A percentile compares a stretch with the other conserved stretches of the same genome.
Evolutionary conservation across 2,113 vertebrate genomes (phyloP).

Genomic region (Chlorocebus sabaeus): DNA sequence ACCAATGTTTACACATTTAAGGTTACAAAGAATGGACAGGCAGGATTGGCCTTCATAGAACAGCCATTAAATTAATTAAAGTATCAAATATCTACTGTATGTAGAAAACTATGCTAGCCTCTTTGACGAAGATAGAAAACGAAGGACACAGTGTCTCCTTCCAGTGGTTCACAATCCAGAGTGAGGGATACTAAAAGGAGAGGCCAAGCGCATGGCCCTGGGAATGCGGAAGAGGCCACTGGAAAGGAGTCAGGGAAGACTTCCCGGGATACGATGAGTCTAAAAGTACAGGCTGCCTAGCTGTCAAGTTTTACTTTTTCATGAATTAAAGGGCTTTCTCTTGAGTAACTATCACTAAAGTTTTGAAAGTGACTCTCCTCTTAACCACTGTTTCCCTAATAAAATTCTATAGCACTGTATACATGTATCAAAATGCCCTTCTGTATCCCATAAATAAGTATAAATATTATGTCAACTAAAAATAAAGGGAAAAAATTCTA

Average conservation of each 20-base stretch:
- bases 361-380: background rate
- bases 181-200: background rate
- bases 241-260: background rate
- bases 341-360: background rate
- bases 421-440: background rate
- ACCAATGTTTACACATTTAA: background rate
- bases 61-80: background rate
- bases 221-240: too few relatives aligned
- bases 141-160: background rate
- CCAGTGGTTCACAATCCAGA: background rate
- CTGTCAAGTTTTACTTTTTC: background rate
- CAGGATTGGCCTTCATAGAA: background rate
- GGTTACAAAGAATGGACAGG: background rate
- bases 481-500: background rate
- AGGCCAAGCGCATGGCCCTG: background rate
- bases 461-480: background rate
- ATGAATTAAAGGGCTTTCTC: background rate
- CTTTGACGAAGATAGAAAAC: background rate
- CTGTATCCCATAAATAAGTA: background rate
- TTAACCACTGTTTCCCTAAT: conserved; percentile 17
- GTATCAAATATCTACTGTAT: background rate
- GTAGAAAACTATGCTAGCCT: background rate
- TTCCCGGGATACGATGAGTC: background rate
- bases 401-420: background rate
- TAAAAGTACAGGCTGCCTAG: background rate